Evolutionary conservation across 2,797 vertebrate species (phyloP), one percentile per base, ranked within the genome.

Genomic region (Neosilurus hyrtlii): DNA sequence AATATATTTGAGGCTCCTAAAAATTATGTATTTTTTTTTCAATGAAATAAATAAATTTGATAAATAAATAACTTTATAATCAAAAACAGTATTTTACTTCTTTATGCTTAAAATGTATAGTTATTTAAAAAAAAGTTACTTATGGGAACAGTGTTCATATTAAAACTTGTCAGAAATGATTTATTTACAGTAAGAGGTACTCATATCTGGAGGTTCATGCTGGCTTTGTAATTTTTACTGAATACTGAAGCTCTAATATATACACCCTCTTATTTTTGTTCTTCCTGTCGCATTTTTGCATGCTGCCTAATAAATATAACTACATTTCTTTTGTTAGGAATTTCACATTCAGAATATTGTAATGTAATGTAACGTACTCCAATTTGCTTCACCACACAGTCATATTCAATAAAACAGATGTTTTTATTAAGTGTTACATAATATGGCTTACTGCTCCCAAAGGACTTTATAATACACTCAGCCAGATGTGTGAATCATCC

Each of bases 241-340:
- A 52, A 49, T 61, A 63, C 43, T 54, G 15, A 24, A 71, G 57
- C 57, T 35, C 52, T 35, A 18, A n/a, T 35, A 37, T 22, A 54
- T 59, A 16, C n/a, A 80, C 16, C 51, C 43, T 7, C 43, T 79
- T 20, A 56, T 30, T n/a, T 70, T 70, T 71, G 67, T 22, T 49
- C 10, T 71, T 71, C 7, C 24, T 68, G 52, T 76, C 73, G 76
- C 61, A 73, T 76, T 76, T 15, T 54, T 68, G 57, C n/a, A 72
- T 11, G 24, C 54, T 54, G 26, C 37, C 22, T 24, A 30, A 71
- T 52, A 63, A 57, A 35, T 63, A 67, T 43, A 52, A 62, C 5
- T 16, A 61, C 54, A 49, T 30, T 11, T 43, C 3, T 61, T 49
- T 57, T 59, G 6, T 54, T 24, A 59, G 14, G 11, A 43, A 74